Evolutionary conservation across 1,140 invertebrate genomes (phyloP).

Genomic region (Pseudobourletiella spinata): DNA sequence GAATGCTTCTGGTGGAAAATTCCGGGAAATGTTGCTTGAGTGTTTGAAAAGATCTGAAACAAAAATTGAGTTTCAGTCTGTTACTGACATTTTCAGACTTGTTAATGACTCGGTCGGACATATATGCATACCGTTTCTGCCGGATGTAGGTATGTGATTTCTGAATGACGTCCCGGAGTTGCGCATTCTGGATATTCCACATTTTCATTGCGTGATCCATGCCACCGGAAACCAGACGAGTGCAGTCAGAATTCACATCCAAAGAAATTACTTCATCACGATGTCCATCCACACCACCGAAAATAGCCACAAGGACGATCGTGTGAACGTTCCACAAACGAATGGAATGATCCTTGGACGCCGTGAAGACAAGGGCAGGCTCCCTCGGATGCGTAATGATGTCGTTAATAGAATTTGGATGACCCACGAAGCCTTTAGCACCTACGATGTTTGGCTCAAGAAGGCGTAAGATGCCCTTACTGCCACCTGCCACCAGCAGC

Average conservation of each 20-base stretch:
- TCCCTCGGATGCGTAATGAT: conserved; percentile 54
- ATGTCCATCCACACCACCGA: conserved; percentile 94
- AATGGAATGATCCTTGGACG: conserved; percentile 73
- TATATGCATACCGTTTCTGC: too few species aligned
- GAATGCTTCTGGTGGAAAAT: conserved; percentile 93
- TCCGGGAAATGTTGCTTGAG: conserved; percentile 90
- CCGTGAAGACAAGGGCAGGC: conserved; percentile 79
- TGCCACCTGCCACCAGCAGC: conserved; percentile 81
- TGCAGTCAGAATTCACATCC: conserved; percentile 81
- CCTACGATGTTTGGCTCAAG: too few species aligned
- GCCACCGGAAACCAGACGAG: conserved; percentile 87
- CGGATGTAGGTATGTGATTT: too few species aligned
- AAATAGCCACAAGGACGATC: conserved; percentile 88
- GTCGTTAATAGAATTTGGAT: conserved; percentile 86
- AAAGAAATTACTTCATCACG: conserved; percentile 92
- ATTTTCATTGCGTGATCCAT: conserved; percentile 97
- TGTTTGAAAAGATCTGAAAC: conserved; percentile 69
- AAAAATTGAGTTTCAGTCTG: too few species aligned
- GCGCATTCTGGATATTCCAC: conserved; percentile 83
- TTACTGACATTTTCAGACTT: too few species aligned
- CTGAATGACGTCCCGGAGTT: too few species aligned
- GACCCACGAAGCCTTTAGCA: conserved; percentile 71
- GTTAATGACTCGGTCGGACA: too few species aligned
- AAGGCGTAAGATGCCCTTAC: conserved; percentile 78
- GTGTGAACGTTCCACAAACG: conserved; percentile 92